Evolutionary conservation across 1,140 invertebrate genomes (phyloP).

Genomic region (Monomorium pharaonis): DNA sequence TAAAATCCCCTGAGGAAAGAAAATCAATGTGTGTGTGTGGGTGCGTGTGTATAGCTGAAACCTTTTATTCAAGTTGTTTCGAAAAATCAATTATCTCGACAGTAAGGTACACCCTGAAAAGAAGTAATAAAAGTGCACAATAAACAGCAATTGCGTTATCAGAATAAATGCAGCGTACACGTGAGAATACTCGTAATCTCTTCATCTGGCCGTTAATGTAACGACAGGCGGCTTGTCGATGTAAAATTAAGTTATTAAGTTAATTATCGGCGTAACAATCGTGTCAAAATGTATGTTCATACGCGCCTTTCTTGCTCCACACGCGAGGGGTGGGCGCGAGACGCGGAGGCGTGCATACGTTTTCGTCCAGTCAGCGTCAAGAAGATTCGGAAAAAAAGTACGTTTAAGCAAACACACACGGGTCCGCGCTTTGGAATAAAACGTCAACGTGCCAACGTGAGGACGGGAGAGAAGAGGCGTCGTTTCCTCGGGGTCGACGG

Average conservation of each 20-base stretch:
- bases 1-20: not conserved
- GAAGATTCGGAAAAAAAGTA: not conserved
- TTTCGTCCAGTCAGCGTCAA: not conserved
- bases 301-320: not conserved
- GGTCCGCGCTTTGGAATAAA: not conserved
- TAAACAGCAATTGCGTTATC: not conserved
- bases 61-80: not conserved
- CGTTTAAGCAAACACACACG: not conserved
- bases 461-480: slow-evolving; percentile 17
- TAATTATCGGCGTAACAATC: not conserved
- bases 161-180: not conserved
- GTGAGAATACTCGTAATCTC: not conserved
- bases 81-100: not conserved
- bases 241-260: too few relatives aligned
- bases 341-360: too few relatives aligned
- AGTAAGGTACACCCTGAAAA: not conserved
- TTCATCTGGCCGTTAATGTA: not conserved
- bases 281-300: too few relatives aligned
- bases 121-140: not conserved
- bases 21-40: not conserved
- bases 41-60: too few relatives aligned
- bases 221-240: too few relatives aligned
- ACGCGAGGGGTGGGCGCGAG: too few relatives aligned
- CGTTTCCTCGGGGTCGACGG: slow-evolving; percentile 70
- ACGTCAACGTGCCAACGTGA: not conserved